Percentiles rank a stretch among this genome's conserved stretches.
phyloP scores from a whole-genome alignment of 2,888 invertebrate genomes.

The Monopis laevigella region DNA sequence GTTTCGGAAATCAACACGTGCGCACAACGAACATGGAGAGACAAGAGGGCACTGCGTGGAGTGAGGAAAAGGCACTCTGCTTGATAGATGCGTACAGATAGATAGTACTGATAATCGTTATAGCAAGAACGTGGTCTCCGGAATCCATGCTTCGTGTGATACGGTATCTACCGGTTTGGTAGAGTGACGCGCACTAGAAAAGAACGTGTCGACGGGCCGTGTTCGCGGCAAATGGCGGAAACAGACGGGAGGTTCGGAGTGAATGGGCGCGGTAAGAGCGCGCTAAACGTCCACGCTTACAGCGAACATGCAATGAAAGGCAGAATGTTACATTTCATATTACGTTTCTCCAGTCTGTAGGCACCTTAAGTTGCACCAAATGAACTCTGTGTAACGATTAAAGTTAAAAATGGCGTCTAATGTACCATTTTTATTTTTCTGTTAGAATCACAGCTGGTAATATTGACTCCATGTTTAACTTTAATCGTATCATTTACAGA shows the following conservation, averaged over 20 bases:
- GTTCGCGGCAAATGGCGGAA: constrained; percentile 4
- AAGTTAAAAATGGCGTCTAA: too few species aligned
- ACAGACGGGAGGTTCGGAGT: constrained; percentile 6
- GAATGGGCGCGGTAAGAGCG: constrained; percentile 5
- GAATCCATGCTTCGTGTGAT: constrained; percentile 1
- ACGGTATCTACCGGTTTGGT: constrained; percentile 7
- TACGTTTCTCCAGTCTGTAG: constrained; percentile 4
- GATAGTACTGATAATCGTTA: constrained; percentile 8
- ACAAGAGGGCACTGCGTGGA: constrained; percentile 17
- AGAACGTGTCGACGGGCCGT: constrained; percentile 7
- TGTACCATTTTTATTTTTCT: too few species aligned
- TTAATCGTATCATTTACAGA: too few species aligned
- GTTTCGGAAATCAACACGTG: constrained; percentile 13
- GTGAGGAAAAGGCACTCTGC: constrained; percentile 18
- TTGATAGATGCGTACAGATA: constrained; percentile 21
- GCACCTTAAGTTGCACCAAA: too few species aligned
- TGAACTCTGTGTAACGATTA: too few species aligned
- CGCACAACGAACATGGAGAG: constrained; percentile 17
- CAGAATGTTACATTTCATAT: constrained; percentile 9
- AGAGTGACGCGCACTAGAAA: constrained; percentile 7
- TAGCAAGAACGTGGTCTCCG: constrained; percentile 7
- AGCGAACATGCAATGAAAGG: constrained; percentile 13
- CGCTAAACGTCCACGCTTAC: constrained; percentile 9
- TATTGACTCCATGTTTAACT: too few species aligned
- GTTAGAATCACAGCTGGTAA: too few species aligned